Evolutionary conservation across 2,888 invertebrate genomes (phyloP), one percentile per base, ranked within the genome.

Genomic region (Theretra japonica): DNA sequence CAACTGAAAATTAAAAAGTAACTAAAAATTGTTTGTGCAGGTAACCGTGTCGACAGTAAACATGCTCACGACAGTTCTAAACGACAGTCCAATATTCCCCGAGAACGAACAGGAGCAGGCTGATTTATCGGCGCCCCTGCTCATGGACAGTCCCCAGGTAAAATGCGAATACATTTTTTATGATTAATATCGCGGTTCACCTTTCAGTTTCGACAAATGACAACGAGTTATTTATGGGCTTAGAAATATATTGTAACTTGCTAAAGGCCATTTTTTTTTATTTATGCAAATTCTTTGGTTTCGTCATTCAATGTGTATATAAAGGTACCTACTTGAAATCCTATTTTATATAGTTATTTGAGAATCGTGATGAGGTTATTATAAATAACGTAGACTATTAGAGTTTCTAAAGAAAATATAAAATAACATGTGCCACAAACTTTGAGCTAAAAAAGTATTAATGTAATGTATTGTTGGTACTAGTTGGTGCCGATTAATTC

Each of bases 11-110:
- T n/a, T n/a, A n/a, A n/a, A n/a, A n/a, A n/a, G n/a, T n/a, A n/a
- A n/a, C n/a, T n/a, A n/a, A n/a, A 21, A 60, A 50, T 50, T 56
- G 21, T 25, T 41, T 48, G 23, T 85, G 68, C 81, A 95, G 95
- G 95, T 98, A 83, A 98, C 98, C 65, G 98, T 98, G 70, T 97
- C 98, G 70, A 98, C 98, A 69, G 97, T 98, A 86, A 98, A 98
- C 90, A 97, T 98, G 96, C 95, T 98, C 77, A 97, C 97, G 59
- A 97, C 97, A 56, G 97, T 97, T 17, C 95, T 98, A 76, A 97
- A 97, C 90, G 97, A 98, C 91, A 97, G 97, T 76, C 97, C 98
- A 57, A 96, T 97, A 73, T 97, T 97, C 83, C 97, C 97, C n/a
- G 97, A 97, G 84, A 96, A 96, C 82, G 97, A 97, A 79, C 95